Evolutionary conservation across 53 echinoderm and acorn worm genomes (phyloP), one percentile per base, ranked within the genome.

Genomic region (Antedon mediterranea): DNA sequence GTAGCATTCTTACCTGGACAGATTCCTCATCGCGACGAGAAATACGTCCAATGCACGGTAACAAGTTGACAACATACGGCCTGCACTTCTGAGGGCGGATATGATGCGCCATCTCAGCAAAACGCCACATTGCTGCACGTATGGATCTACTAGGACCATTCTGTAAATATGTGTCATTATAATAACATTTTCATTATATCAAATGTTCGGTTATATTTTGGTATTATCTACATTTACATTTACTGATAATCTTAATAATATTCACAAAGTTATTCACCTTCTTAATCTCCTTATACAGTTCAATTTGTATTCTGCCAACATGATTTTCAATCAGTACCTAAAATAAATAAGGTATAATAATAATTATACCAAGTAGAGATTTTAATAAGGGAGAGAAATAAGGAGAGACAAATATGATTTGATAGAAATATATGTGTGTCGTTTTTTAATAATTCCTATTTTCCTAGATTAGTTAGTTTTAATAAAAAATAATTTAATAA

Each of bases 211-310:
- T n/a, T n/a, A n/a, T n/a, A n/a, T n/a, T n/a, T n/a, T n/a, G n/a
- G n/a, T n/a, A n/a, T n/a, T n/a, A n/a, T n/a, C n/a, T n/a, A n/a
- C n/a, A n/a, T n/a, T n/a, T n/a, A n/a, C n/a, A n/a, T n/a, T n/a
- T n/a, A n/a, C n/a, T n/a, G n/a, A n/a, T 37, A 6, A 37, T 37
- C 4, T 37, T 37, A 37, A 6, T 11, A 37, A 37, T 37, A 37
- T 6, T 4, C 37, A 37, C 37, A 11, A 37, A 27, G 7, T 0
- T 73, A 27, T 78, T 75, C 78, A 94, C 94, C 94, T 94, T 94
- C 79, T 94, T 94, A 29, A 94, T 94, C 87, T 94, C 94, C 79
- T 94, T 94, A 85, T 94, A 94, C 33, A 94, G 83, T 79, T 94
- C 94, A 73, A 94, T 73, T 43, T 91, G 94, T 7, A 91, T 82